Percentiles rank a stretch among this genome's conserved stretches.
phyloP scores from a whole-genome alignment of 2,113 vertebrate genomes.

The Holacanthus passer region DNA sequence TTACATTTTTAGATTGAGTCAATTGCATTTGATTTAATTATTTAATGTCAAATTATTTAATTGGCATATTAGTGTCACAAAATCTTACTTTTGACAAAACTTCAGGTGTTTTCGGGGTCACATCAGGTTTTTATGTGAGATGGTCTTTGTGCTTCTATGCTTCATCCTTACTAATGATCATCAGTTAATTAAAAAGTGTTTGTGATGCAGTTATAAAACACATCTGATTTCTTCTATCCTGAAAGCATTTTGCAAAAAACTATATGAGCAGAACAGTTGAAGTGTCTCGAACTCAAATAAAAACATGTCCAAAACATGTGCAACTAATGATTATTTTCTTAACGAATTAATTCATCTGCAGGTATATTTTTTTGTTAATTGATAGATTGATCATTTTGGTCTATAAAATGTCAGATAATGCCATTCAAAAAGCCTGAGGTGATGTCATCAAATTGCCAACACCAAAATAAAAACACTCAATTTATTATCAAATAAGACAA shows the following conservation, averaged over 20 bases:
- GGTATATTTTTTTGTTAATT: too few species aligned
- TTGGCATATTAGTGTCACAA: neutral
- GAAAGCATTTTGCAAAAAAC: neutral
- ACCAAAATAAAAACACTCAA: neutral
- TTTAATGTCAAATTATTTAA: neutral
- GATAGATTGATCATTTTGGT: slow-evolving; percentile 1
- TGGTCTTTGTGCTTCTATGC: neutral
- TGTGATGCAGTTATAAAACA: slow-evolving; percentile 23
- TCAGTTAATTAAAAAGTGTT: neutral
- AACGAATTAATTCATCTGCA: neutral
- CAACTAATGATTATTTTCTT: neutral
- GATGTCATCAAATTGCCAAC: neutral
- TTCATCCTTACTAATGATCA: neutral
- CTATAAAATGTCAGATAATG: neutral
- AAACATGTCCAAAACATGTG: neutral
- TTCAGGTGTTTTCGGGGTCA: neutral
- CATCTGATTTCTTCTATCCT: neutral
- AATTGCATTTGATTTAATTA: neutral
- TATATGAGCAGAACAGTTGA: neutral
- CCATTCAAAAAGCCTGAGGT: neutral
- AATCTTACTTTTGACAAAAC: neutral
- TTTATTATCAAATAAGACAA: neutral
- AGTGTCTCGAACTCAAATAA: neutral
- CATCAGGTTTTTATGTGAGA: neutral
- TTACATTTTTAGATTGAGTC: neutral